Conservation (phyloP, 2,888 invertebrate species). For the Tortrix viridana region DNA sequence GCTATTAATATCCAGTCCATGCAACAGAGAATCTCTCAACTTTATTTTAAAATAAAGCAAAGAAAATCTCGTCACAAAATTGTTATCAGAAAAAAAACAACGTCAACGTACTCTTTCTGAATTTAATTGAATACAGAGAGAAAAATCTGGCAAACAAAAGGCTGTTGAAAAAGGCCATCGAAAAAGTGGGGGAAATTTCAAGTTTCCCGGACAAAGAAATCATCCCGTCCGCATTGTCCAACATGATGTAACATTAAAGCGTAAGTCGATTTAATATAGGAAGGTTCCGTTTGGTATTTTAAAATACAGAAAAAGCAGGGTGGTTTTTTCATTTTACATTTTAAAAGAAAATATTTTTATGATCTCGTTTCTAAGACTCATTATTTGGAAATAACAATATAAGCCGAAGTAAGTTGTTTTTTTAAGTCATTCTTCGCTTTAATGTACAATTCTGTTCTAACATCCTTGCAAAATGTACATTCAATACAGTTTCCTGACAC, state of each 20-base stretch:
- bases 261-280: neutral
- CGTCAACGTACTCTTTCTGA: neutral
- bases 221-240: constrained; percentile 53
- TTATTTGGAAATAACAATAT: no score
- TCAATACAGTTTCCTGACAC: no score
- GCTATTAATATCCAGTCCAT: no score
- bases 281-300: no score
- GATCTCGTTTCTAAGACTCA: no score
- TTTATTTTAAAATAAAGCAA: neutral
- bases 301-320: no score
- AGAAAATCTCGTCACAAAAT: neutral
- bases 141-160: constrained; percentile 54
- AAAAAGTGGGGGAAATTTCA: constrained; percentile 45
- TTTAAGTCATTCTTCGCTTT: no score
- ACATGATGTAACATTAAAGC: constrained; percentile 21
- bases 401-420: no score
- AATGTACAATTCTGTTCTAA: no score
- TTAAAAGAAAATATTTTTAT: no score
- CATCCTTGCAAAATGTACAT: no score
- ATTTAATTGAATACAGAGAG: constrained; percentile 19
- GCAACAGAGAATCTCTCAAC: neutral
- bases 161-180: constrained; percentile 57
- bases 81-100: constrained; percentile 25
- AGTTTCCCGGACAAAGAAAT: constrained; percentile 49
- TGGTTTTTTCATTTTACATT: no score